Evolutionary conservation across 2,113 vertebrate genomes (phyloP), one percentile per base, ranked within the genome.

Genomic region (Canis aureus): DNA sequence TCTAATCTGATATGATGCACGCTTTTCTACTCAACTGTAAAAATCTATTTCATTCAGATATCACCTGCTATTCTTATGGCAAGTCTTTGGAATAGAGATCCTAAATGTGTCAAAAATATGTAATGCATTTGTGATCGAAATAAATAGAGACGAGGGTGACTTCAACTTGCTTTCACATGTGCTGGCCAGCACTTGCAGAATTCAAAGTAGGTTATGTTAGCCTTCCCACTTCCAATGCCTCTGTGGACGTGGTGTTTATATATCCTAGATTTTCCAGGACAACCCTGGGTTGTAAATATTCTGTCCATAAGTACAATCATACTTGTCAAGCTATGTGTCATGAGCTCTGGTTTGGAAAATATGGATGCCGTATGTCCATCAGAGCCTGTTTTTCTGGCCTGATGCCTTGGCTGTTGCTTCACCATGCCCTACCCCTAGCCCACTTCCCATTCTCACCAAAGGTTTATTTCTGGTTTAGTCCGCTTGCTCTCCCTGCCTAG

Each of bases 271-370:
- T 96, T 97, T 97, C 80, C 92, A 94, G 94, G 94, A 84, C 62
- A 82, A 79, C 76, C 6, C 60, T 79, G 29, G 81, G 78, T 32
- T 96, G 84, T 97, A 96, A 98, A 95, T 97, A 97, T 88, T 96
- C 92, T 92, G n/a, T 85, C 43, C 93, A 66, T 85, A 97, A 96
- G 95, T 81, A 89, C 79, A 49, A 94, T 97, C 95, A 89, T 88
- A 83, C 88, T 95, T 93, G 94, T 97, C 94, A 97, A 92, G 60
- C 97, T 91, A 62, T 29, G 84, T 95, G 97, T 80, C 59, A 3
- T 35, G 84, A 93, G 60, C 82, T 98, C 97, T 38, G 59, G 88
- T 90, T 96, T 97, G 95, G 92, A 95, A 87, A 97, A 97, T 83
- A 92, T 53, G 59, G 97, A 43, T 0, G 25, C 64, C 15, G 17